Base-by-base conservation (phyloP, 2,888 invertebrate species). In the Calliopum simillimum region DNA sequence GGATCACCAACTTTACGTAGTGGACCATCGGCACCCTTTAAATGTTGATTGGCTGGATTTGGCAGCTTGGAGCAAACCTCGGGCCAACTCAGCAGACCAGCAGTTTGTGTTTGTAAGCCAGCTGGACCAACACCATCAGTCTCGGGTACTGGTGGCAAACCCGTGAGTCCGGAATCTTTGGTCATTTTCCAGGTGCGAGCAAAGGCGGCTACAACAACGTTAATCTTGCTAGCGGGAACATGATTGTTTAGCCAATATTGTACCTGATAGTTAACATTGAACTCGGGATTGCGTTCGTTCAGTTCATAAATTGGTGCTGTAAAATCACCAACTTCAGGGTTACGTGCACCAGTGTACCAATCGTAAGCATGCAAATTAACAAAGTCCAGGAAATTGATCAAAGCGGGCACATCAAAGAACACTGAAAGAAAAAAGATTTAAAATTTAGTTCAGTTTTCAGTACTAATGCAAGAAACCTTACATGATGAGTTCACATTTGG, bases 281-380 rank as follows among this genome's bases (percentile, higher is more conserved):
- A 88, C 64, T 91, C 88, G 0, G 89, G 88, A 79, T 91, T 89
- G 63, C 94, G 90, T 78, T 93, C 93, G 79, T 92, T 92, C 0
- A 92, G 88, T 64, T 91, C 89, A 82, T 93, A 93, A 63, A 92
- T 86, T 6, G 95, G 94, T 1, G 93, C 89, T 0, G 92, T 87
- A 82, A 90, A 95, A 82, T 95, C 95, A 0, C 92, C 94, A 79
- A 93, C 92, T 79, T 94, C 92, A 0, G 92, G 91, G 81, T 92
- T 92, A 23, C 94, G 89, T 49, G 90, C 89, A 0, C 94, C 91
- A 0, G 91, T 94, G 80, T 89, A 89, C 86, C 92, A 95, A 85
- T 96, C 95, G 78, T 91, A 96, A 0, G 93, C 90, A 80, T 92
- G 89, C 64, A 96, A 81, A 78, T 94, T 93, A 23, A 96, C 91